Base-by-base conservation (phyloP, 2,888 invertebrate species). In the Cataglyphis altisquamis region DNA sequence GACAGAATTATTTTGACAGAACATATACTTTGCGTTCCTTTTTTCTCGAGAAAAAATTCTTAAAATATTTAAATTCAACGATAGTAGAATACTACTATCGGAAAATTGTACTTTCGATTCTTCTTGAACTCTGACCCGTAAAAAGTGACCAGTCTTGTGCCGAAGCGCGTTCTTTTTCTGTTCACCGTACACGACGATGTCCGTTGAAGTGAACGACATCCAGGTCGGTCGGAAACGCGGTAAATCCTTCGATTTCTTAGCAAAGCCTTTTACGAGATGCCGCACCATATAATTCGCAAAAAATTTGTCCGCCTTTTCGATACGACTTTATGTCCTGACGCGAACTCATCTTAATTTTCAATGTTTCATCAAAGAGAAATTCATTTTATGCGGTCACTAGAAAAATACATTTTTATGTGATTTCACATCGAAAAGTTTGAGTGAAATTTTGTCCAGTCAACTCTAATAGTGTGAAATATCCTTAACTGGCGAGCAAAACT, bases 231-330 rank as follows among this genome's bases (percentile, higher is more conserved):
- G 82, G 68, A 82, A 73, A 72, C 60, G 9, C 32, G 66, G 62
- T 83, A 87, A 84, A 87, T 84, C 78, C 72, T 83, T 88, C 78
- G 87, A 88, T 84, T 84, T 85, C 60, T 32, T 55, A 2, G 60
- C 6, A 68, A 74, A 86, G 66, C 29, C 73, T n/a, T 66, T 32
- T 32, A 32, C 73, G 80, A 82, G 60, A 57, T 32, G 72, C 73
- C 45, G 64, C 78, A 60, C 36, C 68, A 82, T 39, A 48, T 70
- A 62, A 57, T 25, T 81, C 45, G 74, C 67, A 52, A 74, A 82
- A 74, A 82, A 74, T n/a, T 8, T 1, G 36, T 36, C 70, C 48
- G 63, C 29, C 55, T 81, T 84, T 64, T 60, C 36, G 21, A 29
- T 9, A 12, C 52, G 29, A 63, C 60, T 66, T 63, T 80, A 29